phyloP scores from a whole-genome alignment of 1,140 invertebrate species.

The Tetramorium alpestre region DNA sequence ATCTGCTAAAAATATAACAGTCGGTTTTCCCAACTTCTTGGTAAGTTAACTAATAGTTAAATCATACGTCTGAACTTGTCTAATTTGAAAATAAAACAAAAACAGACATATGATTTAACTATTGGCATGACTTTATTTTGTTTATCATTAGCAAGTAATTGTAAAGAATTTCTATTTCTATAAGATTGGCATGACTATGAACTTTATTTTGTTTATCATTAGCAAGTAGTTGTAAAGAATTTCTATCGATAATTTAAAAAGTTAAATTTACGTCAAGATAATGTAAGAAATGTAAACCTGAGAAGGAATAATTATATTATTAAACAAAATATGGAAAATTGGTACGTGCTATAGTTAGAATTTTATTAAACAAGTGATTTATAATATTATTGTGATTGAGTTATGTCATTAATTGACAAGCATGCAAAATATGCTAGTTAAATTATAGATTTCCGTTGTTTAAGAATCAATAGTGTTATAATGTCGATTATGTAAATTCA shows the following conservation, averaged over 20 bases:
- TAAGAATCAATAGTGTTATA: not conserved
- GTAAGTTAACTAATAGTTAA: too few relatives aligned
- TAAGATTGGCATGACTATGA: too few relatives aligned
- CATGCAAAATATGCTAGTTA: not conserved
- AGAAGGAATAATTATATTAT: not conserved
- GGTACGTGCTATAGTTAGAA: not conserved
- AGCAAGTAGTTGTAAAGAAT: not conserved
- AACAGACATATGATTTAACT: too few relatives aligned
- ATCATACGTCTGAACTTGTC: too few relatives aligned
- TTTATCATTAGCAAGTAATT: not conserved
- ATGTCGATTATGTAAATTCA: conserved; percentile 27
- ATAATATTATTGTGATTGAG: not conserved
- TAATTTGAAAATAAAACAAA: too few relatives aligned
- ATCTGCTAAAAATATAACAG: not conserved
- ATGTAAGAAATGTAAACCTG: not conserved
- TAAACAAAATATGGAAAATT: not conserved
- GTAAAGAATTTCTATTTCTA: not conserved
- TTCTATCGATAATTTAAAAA: not conserved
- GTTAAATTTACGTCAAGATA: not conserved
- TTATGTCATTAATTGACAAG: not conserved
- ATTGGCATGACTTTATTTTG: too few relatives aligned
- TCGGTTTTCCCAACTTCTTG: too few relatives aligned
- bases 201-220: not conserved
- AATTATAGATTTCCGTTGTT: not conserved
- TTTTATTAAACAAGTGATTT: not conserved